Conservation (phyloP, 2,113 vertebrate species). For the Cynopterus brachyotis region DNA sequence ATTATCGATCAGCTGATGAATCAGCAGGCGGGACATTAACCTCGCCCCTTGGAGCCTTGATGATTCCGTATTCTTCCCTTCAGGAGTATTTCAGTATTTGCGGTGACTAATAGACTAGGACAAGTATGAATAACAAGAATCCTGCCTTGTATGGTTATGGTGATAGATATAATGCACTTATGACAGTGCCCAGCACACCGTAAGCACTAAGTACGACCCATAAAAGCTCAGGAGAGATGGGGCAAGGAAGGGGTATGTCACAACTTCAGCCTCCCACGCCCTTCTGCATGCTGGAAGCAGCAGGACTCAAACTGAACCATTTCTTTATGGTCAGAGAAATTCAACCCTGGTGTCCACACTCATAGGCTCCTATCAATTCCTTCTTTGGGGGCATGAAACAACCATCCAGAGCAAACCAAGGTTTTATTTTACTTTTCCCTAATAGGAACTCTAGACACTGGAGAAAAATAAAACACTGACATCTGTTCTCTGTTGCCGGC, state of each 20-base stretch:
- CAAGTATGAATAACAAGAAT: background rate
- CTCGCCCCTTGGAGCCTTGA: background rate
- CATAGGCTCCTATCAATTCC: background rate
- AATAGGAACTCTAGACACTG: background rate
- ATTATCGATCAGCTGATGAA: background rate
- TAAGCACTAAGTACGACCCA: background rate
- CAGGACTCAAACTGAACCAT: accelerated
- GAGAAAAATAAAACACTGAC: background rate
- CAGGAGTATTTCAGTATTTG: too few species aligned
- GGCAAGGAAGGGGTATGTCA: background rate
- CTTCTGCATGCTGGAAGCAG: background rate
- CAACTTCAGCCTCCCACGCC: background rate
- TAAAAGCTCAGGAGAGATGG: background rate
- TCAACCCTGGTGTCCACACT: background rate
- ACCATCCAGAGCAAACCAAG: background rate
- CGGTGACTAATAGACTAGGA: background rate
- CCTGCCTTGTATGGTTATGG: background rate
- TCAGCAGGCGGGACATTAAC: background rate
- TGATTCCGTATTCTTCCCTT: background rate
- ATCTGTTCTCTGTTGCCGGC: background rate
- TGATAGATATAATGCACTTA: background rate
- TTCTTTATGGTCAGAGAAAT: background rate
- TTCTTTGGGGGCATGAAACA: background rate
- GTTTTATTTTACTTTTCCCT: background rate
- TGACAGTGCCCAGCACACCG: accelerated